phyloP scores from a whole-genome alignment of 2,113 vertebrate species.

The Hiodon alosoides region DNA sequence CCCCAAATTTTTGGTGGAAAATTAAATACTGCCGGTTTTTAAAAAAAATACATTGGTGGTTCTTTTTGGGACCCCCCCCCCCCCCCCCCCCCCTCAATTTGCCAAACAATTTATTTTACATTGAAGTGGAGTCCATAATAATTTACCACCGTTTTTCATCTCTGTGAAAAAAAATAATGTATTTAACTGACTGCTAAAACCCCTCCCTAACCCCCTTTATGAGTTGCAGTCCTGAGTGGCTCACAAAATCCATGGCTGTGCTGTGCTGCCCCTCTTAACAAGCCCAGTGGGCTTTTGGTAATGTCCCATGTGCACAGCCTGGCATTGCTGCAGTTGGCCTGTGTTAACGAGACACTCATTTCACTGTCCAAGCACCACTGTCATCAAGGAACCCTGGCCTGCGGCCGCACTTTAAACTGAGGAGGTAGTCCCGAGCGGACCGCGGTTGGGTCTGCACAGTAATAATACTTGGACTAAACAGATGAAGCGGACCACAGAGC shows the following conservation, averaged over 20 bases:
- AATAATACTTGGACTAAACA: no score
- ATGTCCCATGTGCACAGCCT: neutral
- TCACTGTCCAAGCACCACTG: neutral
- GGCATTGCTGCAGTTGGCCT: neutral
- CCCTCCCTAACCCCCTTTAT: slow-evolving; percentile 4
- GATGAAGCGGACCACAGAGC: no score
- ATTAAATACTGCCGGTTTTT: no score
- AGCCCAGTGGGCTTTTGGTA: slow-evolving; percentile 14
- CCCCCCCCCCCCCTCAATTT: no score
- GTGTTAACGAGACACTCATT: slow-evolving; percentile 17
- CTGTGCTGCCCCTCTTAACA: slow-evolving; percentile 3
- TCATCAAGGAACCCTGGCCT: neutral
- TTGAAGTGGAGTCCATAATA: neutral
- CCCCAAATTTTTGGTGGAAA: no score
- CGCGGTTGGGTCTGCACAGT: no score
- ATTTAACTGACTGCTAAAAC: neutral
- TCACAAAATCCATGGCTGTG: neutral
- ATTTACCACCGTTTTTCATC: neutral
- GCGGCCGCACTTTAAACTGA: no score
- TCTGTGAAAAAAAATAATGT: neutral
- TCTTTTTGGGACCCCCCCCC: no score
- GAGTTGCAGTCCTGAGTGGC: slow-evolving; percentile 4
- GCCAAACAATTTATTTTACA: neutral
- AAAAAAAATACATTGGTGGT: no score
- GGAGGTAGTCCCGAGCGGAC: no score